Evolutionary conservation across 2,113 vertebrate species (phyloP), one percentile per base, ranked within the genome.

Genomic region (Xiphias gladius): DNA sequence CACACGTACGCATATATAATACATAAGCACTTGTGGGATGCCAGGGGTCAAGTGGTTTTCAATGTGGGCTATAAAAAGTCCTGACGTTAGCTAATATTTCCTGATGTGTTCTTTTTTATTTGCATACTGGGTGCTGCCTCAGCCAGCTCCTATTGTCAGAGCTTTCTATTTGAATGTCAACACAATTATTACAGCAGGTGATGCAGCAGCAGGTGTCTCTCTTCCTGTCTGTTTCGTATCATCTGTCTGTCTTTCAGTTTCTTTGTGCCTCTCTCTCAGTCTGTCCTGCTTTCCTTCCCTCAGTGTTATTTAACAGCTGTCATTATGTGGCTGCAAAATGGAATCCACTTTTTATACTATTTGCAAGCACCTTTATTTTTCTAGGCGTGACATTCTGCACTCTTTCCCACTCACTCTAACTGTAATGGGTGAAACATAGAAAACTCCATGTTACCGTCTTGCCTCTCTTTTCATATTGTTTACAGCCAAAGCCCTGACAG

Each of bases 81-180:
- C 92, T 91, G 92, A 88, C 92, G 94, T 93, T 68, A 94, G 93
- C 90, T 93, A 95, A 96, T 95, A 95, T 96, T 95, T 95, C 89
- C 95, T 88, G 91, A 94, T 71, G 59, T 73, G 85, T 82, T 83
- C 93, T 89, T 88, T 88, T 87, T 89, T 58, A 92, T 91, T 95
- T 83, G 87, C 90, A 93, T 92, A 71, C 43, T 24, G 24, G 61
- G 76, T 80, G 86, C 90, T 94, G 83, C 81, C 90, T 94, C 90
- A 92, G 90, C 93, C 83, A 10, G 86, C 89, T 92, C 73, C 84
- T 69, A 89, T 92, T 93, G 91, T 92, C 73, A 69, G 72, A 80
- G 83, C 83, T 82, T 76, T 89, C 84, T 65, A 75, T 88, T 89
- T 91, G 89, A 93, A 92, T 91, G 91, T 89, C 91, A 91, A 89